phyloP scores from a whole-genome alignment of 2,888 invertebrate genomes.

The Hypselothyrea guttata region DNA sequence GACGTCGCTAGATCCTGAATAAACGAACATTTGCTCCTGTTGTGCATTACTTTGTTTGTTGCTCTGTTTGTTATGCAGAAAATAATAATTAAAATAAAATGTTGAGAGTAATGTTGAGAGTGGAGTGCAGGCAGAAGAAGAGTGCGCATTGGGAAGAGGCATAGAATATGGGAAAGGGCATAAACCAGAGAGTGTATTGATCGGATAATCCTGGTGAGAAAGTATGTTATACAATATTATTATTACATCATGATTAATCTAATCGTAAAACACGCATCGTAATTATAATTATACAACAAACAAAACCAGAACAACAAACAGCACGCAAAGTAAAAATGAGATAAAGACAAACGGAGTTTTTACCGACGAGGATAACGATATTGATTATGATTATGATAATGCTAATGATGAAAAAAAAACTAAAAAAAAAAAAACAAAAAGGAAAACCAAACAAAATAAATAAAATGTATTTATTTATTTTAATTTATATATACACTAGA shows the following conservation, averaged over 20 bases:
- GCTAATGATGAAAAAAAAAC: slow-evolving; percentile 33
- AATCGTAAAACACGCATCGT: slow-evolving; percentile 50
- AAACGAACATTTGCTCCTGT: slow-evolving; percentile 64
- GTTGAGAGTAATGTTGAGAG: slow-evolving; percentile 63
- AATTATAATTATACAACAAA: slow-evolving; percentile 62
- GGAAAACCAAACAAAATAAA: slow-evolving; percentile 48
- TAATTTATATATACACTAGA: slow-evolving; percentile 82
- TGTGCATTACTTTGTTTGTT: slow-evolving; percentile 73
- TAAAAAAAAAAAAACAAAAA: slow-evolving; percentile 32
- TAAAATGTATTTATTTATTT: slow-evolving; percentile 82
- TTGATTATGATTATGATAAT: slow-evolving; percentile 53
- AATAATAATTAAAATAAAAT: slow-evolving; percentile 30
- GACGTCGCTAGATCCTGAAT: slow-evolving; percentile 34
- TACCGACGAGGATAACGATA: slow-evolving; percentile 66
- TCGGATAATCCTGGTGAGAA: slow-evolving; percentile 10
- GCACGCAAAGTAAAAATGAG: slow-evolving; percentile 65
- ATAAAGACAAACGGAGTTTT: slow-evolving; percentile 70
- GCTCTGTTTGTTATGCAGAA: slow-evolving; percentile 71
- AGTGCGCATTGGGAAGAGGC: slow-evolving; percentile 38
- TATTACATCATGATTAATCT: slow-evolving; percentile 65
- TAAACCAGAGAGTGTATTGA: slow-evolving; percentile 14
- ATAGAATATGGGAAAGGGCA: slow-evolving; percentile 50
- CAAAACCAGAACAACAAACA: slow-evolving; percentile 43
- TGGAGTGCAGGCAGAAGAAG: slow-evolving; percentile 24
- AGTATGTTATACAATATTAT: slow-evolving; percentile 73